Base-by-base conservation (phyloP, 2,797 vertebrate genomes). In the Pseudomugil tenellus region DNA sequence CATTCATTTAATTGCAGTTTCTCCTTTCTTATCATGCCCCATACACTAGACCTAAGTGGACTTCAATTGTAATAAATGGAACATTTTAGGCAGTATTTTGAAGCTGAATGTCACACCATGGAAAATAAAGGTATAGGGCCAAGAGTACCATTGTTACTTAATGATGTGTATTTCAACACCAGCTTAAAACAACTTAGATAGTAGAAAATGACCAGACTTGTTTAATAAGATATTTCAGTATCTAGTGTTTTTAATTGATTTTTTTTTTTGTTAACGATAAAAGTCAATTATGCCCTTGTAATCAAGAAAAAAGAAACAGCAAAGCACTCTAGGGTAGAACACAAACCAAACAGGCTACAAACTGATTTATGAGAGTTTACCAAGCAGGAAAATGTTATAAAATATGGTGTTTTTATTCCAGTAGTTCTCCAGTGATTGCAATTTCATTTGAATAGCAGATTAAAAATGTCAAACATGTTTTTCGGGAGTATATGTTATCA, bases 81-180 rank as follows among this genome's bases (percentile, higher is more conserved):
- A 7, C 6, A 5, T 29, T 53, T 39, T 2, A 0, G 21, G 17
- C 17, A 31, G 6, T 48, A 29, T 56, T 67, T 35, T 56, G 17
- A 26, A 10, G 35, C 6, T 46, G 31, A 7, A 11, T 43, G 11
- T 56, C 11, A 54, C 37, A 60, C 54, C 21, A 55, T 55, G 41
- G 3, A 21, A 16, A 13, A 43, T 25, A 19, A 39, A 48, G n/a
- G 4, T 21, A 49, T 19, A 23, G 32, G 51, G 63, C n/a, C 16
- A 3, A 8, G 17, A 48, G 46, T 32, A 39, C 43, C 31, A 6
- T 29, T 48, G 41, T 60, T 28, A 31, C 49, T 7, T 9, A 51
- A 0, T 61, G 53, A 69, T 55, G 16, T 43, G 21, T 48, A 48
- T 62, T 58, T 70, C 51, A 48, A 41, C 39, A 41, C 37, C 63